Evolutionary conservation across 1,140 invertebrate species (phyloP).

Genomic region (Nilaparvata lugens): DNA sequence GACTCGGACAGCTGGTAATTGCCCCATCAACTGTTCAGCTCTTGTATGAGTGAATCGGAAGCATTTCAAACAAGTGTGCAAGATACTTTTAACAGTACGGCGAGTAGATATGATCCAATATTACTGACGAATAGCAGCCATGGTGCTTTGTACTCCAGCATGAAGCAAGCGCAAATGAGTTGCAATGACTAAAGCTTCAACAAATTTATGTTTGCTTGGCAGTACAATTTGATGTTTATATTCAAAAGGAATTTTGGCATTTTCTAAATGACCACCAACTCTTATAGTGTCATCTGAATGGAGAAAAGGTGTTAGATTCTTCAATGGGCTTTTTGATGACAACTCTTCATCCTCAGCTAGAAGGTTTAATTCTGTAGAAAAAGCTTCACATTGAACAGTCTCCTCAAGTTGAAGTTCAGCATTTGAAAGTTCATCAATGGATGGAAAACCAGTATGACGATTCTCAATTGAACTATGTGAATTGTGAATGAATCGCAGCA

Average conservation of each 20-base stretch:
- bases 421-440: too few species aligned
- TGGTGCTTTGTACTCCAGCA: not conserved
- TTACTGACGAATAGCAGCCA: not conserved
- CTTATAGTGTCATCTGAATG: slow-evolving; percentile 20
- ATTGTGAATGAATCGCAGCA: too few species aligned
- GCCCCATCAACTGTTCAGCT: not conserved
- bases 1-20: not conserved
- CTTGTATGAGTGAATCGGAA: not conserved
- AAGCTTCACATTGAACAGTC: too few species aligned
- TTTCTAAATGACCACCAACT: slow-evolving; percentile 1
- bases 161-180: not conserved
- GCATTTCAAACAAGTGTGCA: slow-evolving; percentile 2
- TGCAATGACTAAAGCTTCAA: not conserved
- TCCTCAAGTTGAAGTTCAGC: too few species aligned
- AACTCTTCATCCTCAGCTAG: too few species aligned
- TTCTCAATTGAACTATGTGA: too few species aligned
- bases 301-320: slow-evolving; percentile 1
- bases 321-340: not conserved
- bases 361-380: too few species aligned
- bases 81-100: not conserved
- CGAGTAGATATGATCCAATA: slow-evolving; percentile 4
- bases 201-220: not conserved
- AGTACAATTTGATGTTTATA: not conserved
- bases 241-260: not conserved
- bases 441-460: too few species aligned